phyloP scores from a whole-genome alignment of 2,113 vertebrate genomes.

The Monopterus albus region DNA sequence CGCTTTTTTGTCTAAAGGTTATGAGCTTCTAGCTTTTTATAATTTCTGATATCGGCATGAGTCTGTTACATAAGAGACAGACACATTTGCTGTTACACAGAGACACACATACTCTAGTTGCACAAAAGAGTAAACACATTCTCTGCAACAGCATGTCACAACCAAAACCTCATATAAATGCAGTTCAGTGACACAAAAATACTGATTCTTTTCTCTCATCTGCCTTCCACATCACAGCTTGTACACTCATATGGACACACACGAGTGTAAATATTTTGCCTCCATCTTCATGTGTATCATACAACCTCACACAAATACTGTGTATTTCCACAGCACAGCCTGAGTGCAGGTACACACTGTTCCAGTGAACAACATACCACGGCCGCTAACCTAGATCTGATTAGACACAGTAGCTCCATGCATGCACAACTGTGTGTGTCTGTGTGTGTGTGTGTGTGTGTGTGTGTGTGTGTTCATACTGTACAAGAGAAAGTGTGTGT shows the following conservation, averaged over 20 bases:
- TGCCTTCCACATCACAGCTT: neutral
- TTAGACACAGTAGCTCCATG: constrained; percentile 51
- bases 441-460: neutral
- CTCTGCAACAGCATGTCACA: constrained; percentile 1
- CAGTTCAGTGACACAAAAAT: neutral
- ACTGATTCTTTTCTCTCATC: constrained; percentile 10
- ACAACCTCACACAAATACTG: neutral
- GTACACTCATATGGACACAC: neutral
- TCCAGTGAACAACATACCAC: constrained; percentile 55
- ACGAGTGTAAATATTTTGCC: neutral
- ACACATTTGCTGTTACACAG: no score
- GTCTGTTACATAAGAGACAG: neutral
- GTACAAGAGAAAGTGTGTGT: neutral
- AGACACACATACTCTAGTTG: neutral
- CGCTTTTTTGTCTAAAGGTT: no score
- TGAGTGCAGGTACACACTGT: constrained; percentile 63
- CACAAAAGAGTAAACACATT: constrained; percentile 9
- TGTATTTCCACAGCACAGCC: constrained; percentile 36
- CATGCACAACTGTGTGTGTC: constrained; percentile 12
- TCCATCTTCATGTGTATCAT: constrained; percentile 10
- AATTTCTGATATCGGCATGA: neutral
- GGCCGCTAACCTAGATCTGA: constrained; percentile 72
- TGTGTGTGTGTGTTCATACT: neutral
- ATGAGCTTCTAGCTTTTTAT: neutral
- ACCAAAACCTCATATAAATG: constrained; percentile 5